Base-by-base conservation (phyloP, 2,113 vertebrate genomes). In the Gopherus flavomarginatus region DNA sequence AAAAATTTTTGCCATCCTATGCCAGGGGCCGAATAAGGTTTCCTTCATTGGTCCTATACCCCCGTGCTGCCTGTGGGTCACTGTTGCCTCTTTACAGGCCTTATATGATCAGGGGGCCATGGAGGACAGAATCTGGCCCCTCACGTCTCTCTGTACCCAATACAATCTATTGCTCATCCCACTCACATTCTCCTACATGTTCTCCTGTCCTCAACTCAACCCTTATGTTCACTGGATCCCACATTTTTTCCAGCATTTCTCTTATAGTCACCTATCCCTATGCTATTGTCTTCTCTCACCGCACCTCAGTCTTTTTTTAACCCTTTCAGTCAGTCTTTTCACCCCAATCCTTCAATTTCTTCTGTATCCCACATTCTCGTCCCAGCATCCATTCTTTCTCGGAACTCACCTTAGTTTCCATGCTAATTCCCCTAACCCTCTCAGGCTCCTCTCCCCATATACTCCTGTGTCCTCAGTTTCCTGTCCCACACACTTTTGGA, bases 131-230 rank as follows among this genome's bases (percentile, higher is more conserved):
- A 75, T 42, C 11, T 35, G 62, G 22, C 38, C 38, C 10, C 16
- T 19, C 3, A 2, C 3, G 1, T 12, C 5, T 42, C n/a, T 24
- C 5, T 75, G 17, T 19, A 19, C n/a, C 22, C 38, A 42, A 10
- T 75, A 11, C 35, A 72, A 9, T 72, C n/a, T 69, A 69, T 16
- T 72, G 35, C 17, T 72, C n/a, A 59, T 31, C 27, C 57, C 27
- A 59, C 4, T 59, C 27, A 26, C 27, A 59, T 59, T 13, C 57
- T 59, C 29, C 57, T 59, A 59, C 5, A 31, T 57, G 24, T 57
- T 69, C 35, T 38, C 21, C 21, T 75, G n/a, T 42, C 17, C 38
- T 21, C 69, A 42, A 22, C 5, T 42, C 38, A 75, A 38, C 2
- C n/a, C 69, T 42, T 75, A 24, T 75, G 35, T 72, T 65, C 65